These are phyloP conservation scores for Percopsis transmontana DNA, from an alignment of 2,113 vertebrate species.

Conservation along the genomic window DNA sequence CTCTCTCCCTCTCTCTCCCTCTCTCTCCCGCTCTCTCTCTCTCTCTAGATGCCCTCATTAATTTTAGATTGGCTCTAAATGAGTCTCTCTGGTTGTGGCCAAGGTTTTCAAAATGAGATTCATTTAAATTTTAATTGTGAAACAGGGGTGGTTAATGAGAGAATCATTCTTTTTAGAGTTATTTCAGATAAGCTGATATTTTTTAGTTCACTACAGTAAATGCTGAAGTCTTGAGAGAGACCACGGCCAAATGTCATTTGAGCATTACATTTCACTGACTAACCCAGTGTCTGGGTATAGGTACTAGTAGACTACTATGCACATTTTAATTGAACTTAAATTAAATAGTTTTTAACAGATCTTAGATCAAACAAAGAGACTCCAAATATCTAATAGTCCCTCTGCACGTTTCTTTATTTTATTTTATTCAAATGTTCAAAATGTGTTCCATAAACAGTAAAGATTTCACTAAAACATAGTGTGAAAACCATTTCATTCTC, in stretches of 20 bases:
- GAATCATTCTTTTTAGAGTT: constrained; percentile 70
- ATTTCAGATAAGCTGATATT: constrained; percentile 71
- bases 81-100: constrained; percentile 72
- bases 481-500: no score
- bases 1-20: constrained; percentile 6
- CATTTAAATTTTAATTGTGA: constrained; percentile 71
- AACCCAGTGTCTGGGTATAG: no score
- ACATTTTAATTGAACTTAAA: no score
- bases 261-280: constrained; percentile 15
- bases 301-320: no score
- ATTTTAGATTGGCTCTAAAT: constrained; percentile 80
- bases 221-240: constrained; percentile 22
- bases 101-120: constrained; percentile 78
- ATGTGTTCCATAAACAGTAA: no score
- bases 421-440: no score
- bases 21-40: constrained; percentile 12
- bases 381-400: no score
- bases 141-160: constrained; percentile 68
- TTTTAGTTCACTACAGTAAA: constrained; percentile 34
- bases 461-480: no score
- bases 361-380: no score
- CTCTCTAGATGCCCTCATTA: constrained; percentile 76
- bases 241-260: neutral
- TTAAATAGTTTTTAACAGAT: no score
- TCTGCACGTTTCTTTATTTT: no score